phyloP scores from a whole-genome alignment of 2,888 invertebrate species.

The Eupithecia inturbata region DNA sequence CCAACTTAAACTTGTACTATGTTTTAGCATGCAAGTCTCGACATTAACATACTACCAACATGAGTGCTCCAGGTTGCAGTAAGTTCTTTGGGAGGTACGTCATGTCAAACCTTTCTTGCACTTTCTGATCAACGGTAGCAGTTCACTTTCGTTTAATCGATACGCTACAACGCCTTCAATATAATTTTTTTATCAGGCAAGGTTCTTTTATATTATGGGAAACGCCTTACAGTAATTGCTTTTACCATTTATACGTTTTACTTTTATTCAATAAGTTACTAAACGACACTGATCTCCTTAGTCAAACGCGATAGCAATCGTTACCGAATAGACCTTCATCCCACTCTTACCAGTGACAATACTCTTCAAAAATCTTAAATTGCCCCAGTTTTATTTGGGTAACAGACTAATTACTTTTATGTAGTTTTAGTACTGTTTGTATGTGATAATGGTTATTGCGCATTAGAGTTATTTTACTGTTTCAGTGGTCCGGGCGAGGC shows the following conservation, averaged over 20 bases:
- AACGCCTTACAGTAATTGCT: neutral
- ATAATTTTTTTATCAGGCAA: no score
- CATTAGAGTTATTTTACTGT: conserved; percentile 33
- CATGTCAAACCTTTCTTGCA: no score
- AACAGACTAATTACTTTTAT: conserved; percentile 34
- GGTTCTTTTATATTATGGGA: neutral
- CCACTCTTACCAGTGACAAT: conserved; percentile 1
- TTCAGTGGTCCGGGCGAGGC: conserved; percentile 25
- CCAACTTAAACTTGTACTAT: neutral
- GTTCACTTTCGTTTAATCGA: no score
- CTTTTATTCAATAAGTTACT: neutral
- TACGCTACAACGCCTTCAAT: no score
- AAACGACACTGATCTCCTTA: neutral
- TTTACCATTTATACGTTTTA: no score
- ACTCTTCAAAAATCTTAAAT: conserved; percentile 24
- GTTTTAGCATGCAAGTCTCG: neutral
- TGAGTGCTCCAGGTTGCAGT: neutral
- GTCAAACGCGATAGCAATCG: neutral
- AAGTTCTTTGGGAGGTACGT: neutral
- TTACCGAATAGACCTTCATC: neutral
- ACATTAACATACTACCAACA: neutral
- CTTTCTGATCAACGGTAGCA: no score
- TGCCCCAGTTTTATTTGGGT: conserved; percentile 34
- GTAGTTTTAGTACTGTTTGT: conserved; percentile 37
- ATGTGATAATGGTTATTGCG: conserved; percentile 34